phyloP scores from a whole-genome alignment of 2,113 vertebrate genomes.

The Hystrix brachyura region DNA sequence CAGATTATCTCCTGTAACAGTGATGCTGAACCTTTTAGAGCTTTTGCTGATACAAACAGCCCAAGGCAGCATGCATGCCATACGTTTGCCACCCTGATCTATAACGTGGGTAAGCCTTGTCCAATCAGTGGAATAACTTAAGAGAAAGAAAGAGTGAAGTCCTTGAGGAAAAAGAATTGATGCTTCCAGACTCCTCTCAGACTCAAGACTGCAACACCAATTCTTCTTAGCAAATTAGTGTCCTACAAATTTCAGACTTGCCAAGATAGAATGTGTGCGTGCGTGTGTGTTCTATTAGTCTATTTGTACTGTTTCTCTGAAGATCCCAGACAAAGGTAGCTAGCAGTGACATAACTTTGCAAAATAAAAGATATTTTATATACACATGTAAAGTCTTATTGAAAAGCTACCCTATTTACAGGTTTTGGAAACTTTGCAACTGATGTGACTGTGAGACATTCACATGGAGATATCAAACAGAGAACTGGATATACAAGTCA shows the following conservation, averaged over 20 bases:
- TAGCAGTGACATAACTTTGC: neutral
- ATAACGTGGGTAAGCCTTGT: neutral
- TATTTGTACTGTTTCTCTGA: neutral
- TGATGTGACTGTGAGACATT: neutral
- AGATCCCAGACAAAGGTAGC: neutral
- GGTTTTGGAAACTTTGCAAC: neutral
- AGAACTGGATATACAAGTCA: neutral
- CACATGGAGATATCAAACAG: neutral
- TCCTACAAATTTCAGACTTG: neutral
- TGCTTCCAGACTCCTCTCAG: neutral
- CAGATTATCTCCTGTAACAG: neutral
- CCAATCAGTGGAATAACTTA: neutral
- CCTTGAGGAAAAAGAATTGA: neutral
- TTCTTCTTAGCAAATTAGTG: neutral
- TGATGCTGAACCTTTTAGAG: neutral
- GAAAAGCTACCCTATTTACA: neutral
- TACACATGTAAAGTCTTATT: neutral
- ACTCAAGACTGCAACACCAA: neutral
- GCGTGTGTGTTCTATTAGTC: neutral
- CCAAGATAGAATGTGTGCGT: neutral
- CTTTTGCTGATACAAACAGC: neutral
- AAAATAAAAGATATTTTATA: constrained; percentile 26
- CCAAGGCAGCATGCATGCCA: neutral
- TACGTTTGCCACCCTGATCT: neutral
- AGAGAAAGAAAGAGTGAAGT: neutral